phyloP scores from a whole-genome alignment of 2,797 vertebrate species.

The Urocyon cinereoargenteus region DNA sequence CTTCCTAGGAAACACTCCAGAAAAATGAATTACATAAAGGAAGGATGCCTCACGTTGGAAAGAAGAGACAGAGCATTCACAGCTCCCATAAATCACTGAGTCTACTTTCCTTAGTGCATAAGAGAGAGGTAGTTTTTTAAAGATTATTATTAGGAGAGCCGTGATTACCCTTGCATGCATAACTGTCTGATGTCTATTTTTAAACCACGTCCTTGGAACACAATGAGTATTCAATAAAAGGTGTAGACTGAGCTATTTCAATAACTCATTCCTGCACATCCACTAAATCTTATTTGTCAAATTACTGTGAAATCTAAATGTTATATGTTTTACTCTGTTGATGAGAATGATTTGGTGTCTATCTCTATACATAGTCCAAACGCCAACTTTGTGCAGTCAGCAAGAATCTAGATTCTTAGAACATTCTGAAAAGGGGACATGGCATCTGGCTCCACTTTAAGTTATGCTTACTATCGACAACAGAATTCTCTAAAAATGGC shows the following conservation, averaged over 20 bases:
- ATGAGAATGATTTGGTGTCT: constrained; percentile 75
- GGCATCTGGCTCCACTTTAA: constrained; percentile 75
- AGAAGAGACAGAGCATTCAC: constrained; percentile 33
- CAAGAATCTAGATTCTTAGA: constrained; percentile 73
- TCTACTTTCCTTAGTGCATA: constrained; percentile 53
- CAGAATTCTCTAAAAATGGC: constrained; percentile 74
- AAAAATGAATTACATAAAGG: constrained; percentile 66
- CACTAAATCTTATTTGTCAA: constrained; percentile 59
- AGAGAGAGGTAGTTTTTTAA: constrained; percentile 48
- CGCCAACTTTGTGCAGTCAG: constrained; percentile 72
- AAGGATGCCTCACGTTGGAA: constrained; percentile 47
- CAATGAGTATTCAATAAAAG: constrained; percentile 65
- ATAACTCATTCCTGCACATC: constrained; percentile 51
- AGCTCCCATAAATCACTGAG: constrained; percentile 53
- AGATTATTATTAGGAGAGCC: constrained; percentile 60
- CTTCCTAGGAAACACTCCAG: constrained; percentile 71
- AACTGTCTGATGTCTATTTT: constrained; percentile 63
- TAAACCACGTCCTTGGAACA: constrained; percentile 63
- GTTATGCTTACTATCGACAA: constrained; percentile 71
- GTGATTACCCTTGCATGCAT: constrained; percentile 60
- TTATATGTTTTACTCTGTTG: constrained; percentile 70
- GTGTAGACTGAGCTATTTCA: constrained; percentile 58
- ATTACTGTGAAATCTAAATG: constrained; percentile 72
- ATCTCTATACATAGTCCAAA: constrained; percentile 59
- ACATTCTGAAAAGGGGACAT: constrained; percentile 58